These are phyloP conservation scores for Harpagoxenus sublaevis DNA, from an alignment of 2,888 invertebrate species.

Conservation along the genomic window DNA sequence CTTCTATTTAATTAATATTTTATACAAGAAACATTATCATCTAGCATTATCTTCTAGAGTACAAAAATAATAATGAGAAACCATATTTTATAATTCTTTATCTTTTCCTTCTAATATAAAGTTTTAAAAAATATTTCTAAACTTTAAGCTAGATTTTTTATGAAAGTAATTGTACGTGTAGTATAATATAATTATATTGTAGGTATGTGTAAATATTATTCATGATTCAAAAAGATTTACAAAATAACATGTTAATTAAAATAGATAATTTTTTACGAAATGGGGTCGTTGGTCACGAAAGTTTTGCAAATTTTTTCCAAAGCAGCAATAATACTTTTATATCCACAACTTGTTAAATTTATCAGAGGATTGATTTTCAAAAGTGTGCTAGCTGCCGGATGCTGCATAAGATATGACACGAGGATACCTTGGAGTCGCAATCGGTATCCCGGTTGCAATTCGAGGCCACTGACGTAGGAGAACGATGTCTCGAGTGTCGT, in stretches of 20 bases:
- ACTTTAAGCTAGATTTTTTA: not conserved
- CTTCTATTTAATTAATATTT: not conserved
- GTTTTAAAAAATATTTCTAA: not conserved
- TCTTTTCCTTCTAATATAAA: not conserved
- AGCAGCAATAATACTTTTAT: not conserved
- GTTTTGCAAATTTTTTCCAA: not conserved
- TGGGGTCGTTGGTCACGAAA: not conserved
- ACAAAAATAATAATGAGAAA: not conserved
- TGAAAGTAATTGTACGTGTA: not conserved
- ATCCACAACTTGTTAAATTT: not conserved
- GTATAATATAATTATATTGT: not conserved
- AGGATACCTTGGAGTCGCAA: not conserved
- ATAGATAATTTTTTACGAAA: not conserved
- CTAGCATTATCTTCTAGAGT: not conserved
- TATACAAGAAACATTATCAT: not conserved
- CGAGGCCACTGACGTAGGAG: conserved; percentile 26
- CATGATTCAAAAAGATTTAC: not conserved
- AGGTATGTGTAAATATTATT: not conserved
- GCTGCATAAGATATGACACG: conserved; percentile 6
- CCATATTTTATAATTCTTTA: not conserved
- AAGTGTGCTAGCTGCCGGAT: not conserved
- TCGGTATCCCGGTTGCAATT: conserved; percentile 17
- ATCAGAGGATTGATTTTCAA: conserved; percentile 24
- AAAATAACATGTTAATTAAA: not conserved
- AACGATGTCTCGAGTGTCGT: conserved; percentile 22